phyloP scores from a whole-genome alignment of 2,888 invertebrate species.

The Biston stratarius region DNA sequence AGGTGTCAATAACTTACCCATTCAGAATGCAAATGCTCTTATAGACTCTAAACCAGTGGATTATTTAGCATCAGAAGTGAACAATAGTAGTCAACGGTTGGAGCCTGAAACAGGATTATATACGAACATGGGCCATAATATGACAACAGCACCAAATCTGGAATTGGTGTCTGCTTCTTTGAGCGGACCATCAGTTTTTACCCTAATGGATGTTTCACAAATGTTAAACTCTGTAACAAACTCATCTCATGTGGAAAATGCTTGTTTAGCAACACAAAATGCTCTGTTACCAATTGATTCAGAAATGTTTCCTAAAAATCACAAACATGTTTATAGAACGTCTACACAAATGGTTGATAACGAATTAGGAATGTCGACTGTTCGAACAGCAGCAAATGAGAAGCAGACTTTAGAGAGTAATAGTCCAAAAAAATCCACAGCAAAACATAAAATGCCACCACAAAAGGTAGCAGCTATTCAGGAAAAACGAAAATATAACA shows the following conservation, averaged over 20 bases:
- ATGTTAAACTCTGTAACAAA: not conserved
- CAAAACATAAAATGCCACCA: slow-evolving; percentile 63
- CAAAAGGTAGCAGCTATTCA: slow-evolving; percentile 73
- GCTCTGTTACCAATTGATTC: not conserved
- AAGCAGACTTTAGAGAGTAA: not conserved
- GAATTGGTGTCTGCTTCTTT: slow-evolving; percentile 9
- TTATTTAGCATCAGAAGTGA: not conserved
- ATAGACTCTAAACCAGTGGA: not conserved
- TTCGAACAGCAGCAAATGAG: not conserved
- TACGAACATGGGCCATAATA: slow-evolving; percentile 1
- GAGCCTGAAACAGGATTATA: slow-evolving; percentile 7
- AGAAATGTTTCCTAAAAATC: not conserved
- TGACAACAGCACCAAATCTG: slow-evolving; percentile 8
- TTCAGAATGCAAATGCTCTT: slow-evolving; percentile 12
- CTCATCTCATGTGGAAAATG: not conserved
- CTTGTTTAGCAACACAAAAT: not conserved
- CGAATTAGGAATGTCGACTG: not conserved
- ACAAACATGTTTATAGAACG: not conserved
- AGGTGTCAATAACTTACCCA: not conserved
- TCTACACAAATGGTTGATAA: not conserved
- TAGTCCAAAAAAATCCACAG: slow-evolving; percentile 31
- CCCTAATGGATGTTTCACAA: slow-evolving; percentile 13
- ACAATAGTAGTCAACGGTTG: not conserved
- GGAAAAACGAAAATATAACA: slow-evolving; percentile 77
- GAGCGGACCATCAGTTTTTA: slow-evolving; percentile 8